Percentiles rank a stretch among this genome's conserved stretches.
phyloP scores from a whole-genome alignment of 2,888 invertebrate species.

The Choreutis nemorana region DNA sequence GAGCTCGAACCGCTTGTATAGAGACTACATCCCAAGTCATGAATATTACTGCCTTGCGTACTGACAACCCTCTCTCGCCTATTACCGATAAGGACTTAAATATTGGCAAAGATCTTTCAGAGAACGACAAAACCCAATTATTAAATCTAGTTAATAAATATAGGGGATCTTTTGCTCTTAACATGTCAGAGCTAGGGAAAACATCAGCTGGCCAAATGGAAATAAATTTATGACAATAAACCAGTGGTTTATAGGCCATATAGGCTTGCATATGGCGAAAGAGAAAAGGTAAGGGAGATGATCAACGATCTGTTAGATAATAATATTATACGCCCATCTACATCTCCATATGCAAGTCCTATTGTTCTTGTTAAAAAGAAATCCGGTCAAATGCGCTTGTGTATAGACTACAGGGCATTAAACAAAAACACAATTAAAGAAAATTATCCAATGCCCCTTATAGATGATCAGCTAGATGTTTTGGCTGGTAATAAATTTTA shows the following conservation, averaged over 20 bases:
- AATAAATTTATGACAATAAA: not conserved
- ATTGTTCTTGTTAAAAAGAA: conserved; percentile 9
- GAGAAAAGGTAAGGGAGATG: not conserved
- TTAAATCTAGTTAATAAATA: not conserved
- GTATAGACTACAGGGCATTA: conserved; percentile 7
- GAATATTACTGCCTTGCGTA: conserved; percentile 1
- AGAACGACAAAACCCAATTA: not conserved
- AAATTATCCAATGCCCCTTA: conserved; percentile 6
- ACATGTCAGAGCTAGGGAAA: not conserved
- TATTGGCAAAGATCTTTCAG: not conserved
- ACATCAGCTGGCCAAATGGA: not conserved
- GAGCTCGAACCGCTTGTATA: not conserved
- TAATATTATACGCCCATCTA: conserved; percentile 3
- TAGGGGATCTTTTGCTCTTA: not conserved
- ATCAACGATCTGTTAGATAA: conserved; percentile 2
- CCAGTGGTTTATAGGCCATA: conserved; percentile 1
- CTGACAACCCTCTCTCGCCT: not conserved
- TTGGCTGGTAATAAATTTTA: conserved; percentile 4
- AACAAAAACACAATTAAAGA: conserved; percentile 10
- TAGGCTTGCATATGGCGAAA: not conserved
- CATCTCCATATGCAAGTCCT: conserved; percentile 8
- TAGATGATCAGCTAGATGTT: conserved; percentile 9
- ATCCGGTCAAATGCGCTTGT: conserved; percentile 10
- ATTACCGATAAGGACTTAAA: conserved; percentile 3
- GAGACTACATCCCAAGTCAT: not conserved